Base-by-base conservation (phyloP, 2,797 vertebrate genomes). In the Spizella passerina region DNA sequence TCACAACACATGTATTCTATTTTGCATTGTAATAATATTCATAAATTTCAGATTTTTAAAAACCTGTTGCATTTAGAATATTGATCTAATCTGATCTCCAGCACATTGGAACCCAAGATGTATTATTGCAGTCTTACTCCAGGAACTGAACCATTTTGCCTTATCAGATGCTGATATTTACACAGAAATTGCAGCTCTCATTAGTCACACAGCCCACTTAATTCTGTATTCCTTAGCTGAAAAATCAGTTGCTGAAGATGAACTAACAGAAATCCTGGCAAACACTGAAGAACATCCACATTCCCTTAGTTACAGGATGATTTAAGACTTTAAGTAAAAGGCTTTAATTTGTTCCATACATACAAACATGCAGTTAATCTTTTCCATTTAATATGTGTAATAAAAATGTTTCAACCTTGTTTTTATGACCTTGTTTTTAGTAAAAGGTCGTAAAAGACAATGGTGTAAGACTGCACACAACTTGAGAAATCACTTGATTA, bases 401-500 rank as follows among this genome's bases (percentile, higher is more conserved):
- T 36, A 93, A 82, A 94, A 85, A 59, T 7, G 26, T 7, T 82
- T 77, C 81, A 53, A 81, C 75, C 70, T 80, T 69, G 49, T 6
- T 85, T 86, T 93, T 93, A 43, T 46, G 56, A 88, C 78, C 38
- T 82, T 88, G 85, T 65, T 93, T 90, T 93, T 29, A 90, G 49
- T 73, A 68, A 68, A 93, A 93, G 61, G 84, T 87, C 65, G 12
- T 61, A 61, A 81, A 59, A 93, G 71, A 92, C 88, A 84, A 68
- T 86, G 84, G 86, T 69, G 86, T 64, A 93, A 95, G 88, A 65
- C 86, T 55, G 69, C 47, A 69, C 24, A 47, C 80, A 86, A 69
- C 88, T 92, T 96, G 65, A 92, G 92, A 96, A 95, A 95, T 95
- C 90, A 56, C 61, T 94, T 49, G 57, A 86, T 96, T 95, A 92